A percentile compares a stretch with the other conserved stretches of the same genome.
Conservation (phyloP, 2,113 vertebrate genomes). For the Pelobates fuscus region DNA sequence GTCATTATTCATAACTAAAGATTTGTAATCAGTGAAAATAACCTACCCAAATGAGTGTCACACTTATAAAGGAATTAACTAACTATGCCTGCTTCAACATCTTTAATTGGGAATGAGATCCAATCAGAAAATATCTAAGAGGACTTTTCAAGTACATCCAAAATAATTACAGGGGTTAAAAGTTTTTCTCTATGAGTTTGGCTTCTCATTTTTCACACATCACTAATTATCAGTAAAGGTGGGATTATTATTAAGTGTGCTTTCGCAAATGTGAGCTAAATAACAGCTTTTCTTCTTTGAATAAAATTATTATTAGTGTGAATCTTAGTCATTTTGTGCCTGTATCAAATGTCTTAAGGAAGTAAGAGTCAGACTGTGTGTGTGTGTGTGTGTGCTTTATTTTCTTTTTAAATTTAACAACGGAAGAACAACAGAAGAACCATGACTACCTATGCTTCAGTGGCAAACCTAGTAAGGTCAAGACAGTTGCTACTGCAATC, state of each 20-base stretch:
- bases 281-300: too few species aligned
- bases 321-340: too few species aligned
- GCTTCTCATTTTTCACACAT: neutral
- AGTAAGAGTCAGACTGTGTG: too few species aligned
- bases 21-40: conserved; percentile 6
- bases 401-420: too few species aligned
- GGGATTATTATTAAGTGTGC: neutral
- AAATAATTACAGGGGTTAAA: conserved; percentile 6
- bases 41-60: neutral
- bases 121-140: neutral
- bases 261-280: neutral
- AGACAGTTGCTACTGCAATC: too few species aligned
- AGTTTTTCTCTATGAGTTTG: neutral
- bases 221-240: neutral
- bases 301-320: too few species aligned
- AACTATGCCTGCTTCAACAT: neutral
- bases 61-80: neutral
- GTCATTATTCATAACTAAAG: neutral
- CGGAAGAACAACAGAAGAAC: too few species aligned
- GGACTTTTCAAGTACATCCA: neutral
- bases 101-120: too few species aligned
- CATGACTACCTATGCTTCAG: too few species aligned
- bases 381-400: too few species aligned
- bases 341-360: too few species aligned
- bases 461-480: too few species aligned